A percentile compares a stretch with the other conserved stretches of the same genome.
Evolutionary conservation across 2,113 vertebrate species (phyloP).

Genomic region (Lophura nycthemera): DNA sequence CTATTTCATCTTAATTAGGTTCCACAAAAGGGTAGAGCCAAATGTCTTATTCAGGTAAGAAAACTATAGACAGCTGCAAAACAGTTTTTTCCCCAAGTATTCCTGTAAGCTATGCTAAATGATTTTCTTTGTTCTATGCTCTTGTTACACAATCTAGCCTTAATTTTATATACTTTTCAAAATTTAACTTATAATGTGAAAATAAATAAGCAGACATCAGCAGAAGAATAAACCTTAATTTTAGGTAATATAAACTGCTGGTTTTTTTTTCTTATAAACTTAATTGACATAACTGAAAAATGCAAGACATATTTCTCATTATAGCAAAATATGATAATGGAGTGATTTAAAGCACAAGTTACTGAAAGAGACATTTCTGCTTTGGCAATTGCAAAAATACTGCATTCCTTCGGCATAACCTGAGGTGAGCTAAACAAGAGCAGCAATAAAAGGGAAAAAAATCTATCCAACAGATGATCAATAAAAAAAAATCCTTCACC

Average conservation of each 20-base stretch:
- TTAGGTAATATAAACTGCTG: slow-evolving; percentile 25
- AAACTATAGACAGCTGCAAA: background rate
- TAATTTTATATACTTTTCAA: background rate
- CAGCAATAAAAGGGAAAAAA: background rate
- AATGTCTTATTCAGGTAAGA: background rate
- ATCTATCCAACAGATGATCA: background rate
- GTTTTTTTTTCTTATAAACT: slow-evolving; percentile 10
- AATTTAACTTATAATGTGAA: slow-evolving; percentile 19
- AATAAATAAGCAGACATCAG: slow-evolving; percentile 1
- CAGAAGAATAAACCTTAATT: background rate
- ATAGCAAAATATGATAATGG: slow-evolving; percentile 26
- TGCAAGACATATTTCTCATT: slow-evolving; percentile 19
- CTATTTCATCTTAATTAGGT: background rate
- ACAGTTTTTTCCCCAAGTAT: background rate
- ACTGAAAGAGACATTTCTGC: slow-evolving; percentile 43
- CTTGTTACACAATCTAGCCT: background rate
- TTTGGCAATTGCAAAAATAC: slow-evolving; percentile 1
- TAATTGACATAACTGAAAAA: slow-evolving; percentile 47
- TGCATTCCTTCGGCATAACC: slow-evolving; percentile 16
- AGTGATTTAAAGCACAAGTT: slow-evolving; percentile 53
- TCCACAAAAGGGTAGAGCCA: background rate
- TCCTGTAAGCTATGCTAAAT: background rate
- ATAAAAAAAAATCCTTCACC: slow-evolving; percentile 24
- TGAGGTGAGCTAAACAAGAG: slow-evolving; percentile 5
- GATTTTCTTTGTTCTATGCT: background rate